phyloP scores from a whole-genome alignment of 2,888 invertebrate species.

The Spilarctia lutea region DNA sequence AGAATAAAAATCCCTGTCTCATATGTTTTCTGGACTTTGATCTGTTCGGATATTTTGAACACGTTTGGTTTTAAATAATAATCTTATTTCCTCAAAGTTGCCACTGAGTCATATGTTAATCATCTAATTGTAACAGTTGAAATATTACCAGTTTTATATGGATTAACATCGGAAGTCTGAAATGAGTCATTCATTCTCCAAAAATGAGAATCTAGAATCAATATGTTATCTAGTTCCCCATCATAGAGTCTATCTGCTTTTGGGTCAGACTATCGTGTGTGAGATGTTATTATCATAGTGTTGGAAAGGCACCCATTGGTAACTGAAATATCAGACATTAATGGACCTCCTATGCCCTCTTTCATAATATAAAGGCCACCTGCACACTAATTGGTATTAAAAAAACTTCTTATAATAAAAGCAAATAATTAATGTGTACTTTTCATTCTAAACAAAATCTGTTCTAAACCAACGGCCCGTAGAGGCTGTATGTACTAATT shows the following conservation, averaged over 20 bases:
- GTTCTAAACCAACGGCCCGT: not conserved
- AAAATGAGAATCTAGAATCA: not conserved
- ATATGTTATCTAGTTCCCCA: not conserved
- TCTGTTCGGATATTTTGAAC: not conserved
- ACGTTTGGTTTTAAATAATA: not conserved
- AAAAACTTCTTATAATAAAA: not conserved
- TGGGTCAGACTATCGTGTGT: not conserved
- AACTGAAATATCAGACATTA: too few species aligned
- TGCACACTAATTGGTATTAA: not conserved
- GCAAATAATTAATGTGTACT: not conserved
- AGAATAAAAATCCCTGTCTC: not conserved
- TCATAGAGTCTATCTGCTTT: not conserved
- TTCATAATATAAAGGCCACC: too few species aligned
- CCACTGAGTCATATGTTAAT: not conserved
- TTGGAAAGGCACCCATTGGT: not conserved
- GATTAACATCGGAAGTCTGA: not conserved
- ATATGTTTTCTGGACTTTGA: not conserved
- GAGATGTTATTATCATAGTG: not conserved
- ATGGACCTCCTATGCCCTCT: too few species aligned
- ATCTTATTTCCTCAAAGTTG: not conserved
- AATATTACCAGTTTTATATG: not conserved
- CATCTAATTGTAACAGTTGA: not conserved
- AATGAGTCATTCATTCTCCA: not conserved
- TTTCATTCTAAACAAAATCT: too few species aligned
- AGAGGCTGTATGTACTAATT: not conserved